phyloP scores from a whole-genome alignment of 2,888 invertebrate species.

The Drosophila colorata region DNA sequence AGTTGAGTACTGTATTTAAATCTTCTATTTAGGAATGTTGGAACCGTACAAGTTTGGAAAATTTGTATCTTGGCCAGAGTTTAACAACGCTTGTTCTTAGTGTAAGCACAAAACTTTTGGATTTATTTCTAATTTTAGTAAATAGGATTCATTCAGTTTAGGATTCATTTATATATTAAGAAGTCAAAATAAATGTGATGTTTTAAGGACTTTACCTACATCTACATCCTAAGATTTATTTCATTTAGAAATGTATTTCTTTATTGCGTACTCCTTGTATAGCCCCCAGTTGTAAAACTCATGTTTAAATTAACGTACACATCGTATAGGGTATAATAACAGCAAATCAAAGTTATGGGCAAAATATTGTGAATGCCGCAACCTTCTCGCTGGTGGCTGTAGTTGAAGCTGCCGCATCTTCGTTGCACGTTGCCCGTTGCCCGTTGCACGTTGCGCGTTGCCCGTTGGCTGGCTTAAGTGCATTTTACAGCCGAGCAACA shows the following conservation, averaged over 20 bases:
- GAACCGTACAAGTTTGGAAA: no score
- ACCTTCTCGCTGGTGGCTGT: constrained; percentile 47
- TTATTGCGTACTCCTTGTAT: neutral
- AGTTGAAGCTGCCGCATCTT: constrained; percentile 60
- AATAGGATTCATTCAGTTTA: no score
- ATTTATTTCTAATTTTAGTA: no score
- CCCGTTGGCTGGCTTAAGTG: constrained; percentile 66
- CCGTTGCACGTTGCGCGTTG: constrained; percentile 31
- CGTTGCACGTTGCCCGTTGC: constrained; percentile 27
- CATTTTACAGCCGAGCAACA: constrained; percentile 73
- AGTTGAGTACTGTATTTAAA: no score
- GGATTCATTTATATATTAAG: no score
- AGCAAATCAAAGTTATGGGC: constrained; percentile 58
- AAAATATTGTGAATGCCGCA: constrained; percentile 59
- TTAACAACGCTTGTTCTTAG: no score
- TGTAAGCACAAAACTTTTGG: no score
- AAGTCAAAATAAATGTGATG: no score
- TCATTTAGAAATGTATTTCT: neutral
- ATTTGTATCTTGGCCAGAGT: no score
- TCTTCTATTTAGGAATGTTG: no score
- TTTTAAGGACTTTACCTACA: no score
- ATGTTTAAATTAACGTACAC: neutral
- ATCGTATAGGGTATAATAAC: constrained; percentile 46
- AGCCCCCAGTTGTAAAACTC: neutral
- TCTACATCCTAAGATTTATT: neutral